Percentiles rank a stretch among this genome's conserved stretches.
phyloP scores from a whole-genome alignment of 2,888 invertebrate species.

The Sarcophaga rosellei region DNA sequence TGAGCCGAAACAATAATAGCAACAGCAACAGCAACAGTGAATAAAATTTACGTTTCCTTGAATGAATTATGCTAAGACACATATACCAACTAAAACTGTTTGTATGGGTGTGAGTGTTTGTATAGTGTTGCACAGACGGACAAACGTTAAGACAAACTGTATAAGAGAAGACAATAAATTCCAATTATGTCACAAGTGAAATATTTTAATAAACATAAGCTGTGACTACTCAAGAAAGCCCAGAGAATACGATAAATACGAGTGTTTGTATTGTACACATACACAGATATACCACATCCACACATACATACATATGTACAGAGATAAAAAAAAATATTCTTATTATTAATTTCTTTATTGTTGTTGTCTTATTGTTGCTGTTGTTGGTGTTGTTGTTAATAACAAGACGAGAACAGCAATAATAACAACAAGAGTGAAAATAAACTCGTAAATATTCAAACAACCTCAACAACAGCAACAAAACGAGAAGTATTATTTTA shows the following conservation, averaged over 20 bases:
- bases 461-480: conserved; percentile 54
- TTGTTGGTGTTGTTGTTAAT: conserved; percentile 46
- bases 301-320: too few species aligned
- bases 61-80: conserved; percentile 49
- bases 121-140: too few species aligned
- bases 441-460: conserved; percentile 67
- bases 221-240: conserved; percentile 68
- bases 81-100: conserved; percentile 7
- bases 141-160: conserved; percentile 8
- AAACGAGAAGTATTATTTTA: not conserved
- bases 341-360: too few species aligned
- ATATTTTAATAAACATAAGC: conserved; percentile 79
- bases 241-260: conserved; percentile 39
- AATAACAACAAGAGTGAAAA: conserved; percentile 18
- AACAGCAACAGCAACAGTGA: conserved; percentile 25
- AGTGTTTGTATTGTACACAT: not conserved
- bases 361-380: too few species aligned
- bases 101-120: not conserved
- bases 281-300: conserved; percentile 16
- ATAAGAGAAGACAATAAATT: conserved; percentile 74
- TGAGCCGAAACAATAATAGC: conserved; percentile 23
- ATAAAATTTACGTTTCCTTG: conserved; percentile 57
- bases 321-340: too few species aligned
- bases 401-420: conserved; percentile 58
- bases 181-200: conserved; percentile 80